Conservation (phyloP, 2,888 invertebrate species). For the Amphipyra berbera region DNA sequence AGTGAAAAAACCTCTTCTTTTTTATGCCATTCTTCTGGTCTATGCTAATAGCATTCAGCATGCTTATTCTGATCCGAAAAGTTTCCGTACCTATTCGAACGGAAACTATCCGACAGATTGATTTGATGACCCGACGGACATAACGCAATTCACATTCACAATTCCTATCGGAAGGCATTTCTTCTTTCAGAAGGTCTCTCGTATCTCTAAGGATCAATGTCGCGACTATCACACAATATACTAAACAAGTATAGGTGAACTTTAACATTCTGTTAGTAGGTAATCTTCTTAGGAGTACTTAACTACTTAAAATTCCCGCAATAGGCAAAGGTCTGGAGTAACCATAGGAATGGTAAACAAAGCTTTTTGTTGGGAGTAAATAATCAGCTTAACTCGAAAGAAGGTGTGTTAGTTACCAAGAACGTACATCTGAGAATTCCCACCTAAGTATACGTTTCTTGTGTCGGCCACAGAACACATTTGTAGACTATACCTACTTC, state of each 20-base stretch:
- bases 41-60: no score
- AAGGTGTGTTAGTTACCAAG: conserved; percentile 59
- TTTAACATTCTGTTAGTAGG: conserved; percentile 15
- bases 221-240: neutral
- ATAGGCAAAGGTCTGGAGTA: conserved; percentile 48
- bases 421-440: conserved; percentile 43
- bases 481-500: neutral
- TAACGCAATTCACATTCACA: no score
- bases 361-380: conserved; percentile 62
- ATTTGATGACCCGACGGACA: no score
- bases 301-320: conserved; percentile 52
- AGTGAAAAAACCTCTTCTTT: no score
- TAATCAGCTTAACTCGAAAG: conserved; percentile 69
- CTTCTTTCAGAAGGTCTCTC: no score
- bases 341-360: conserved; percentile 58
- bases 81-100: no score
- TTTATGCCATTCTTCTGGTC: no score
- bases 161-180: no score
- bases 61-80: no score
- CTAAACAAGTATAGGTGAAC: conserved; percentile 19
- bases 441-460: conserved; percentile 23
- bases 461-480: conserved; percentile 2
- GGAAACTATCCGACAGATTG: no score
- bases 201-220: no score
- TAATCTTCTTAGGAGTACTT: conserved; percentile 53